phyloP scores from a whole-genome alignment of 1,140 invertebrate genomes.

The Lasioglossum albipes region DNA sequence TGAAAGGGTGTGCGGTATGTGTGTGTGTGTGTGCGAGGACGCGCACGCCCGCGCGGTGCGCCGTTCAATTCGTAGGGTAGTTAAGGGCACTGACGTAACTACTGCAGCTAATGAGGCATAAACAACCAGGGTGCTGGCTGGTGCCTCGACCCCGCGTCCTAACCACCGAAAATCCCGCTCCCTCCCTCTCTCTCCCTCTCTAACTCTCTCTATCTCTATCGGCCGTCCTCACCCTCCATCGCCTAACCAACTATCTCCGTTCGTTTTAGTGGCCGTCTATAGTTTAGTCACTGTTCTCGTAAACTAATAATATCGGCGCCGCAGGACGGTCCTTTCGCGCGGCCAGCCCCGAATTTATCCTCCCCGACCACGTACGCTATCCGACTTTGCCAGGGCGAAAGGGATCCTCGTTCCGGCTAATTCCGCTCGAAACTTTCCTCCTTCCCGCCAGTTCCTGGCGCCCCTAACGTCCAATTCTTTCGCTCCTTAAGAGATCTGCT shows the following conservation, averaged over 20 bases:
- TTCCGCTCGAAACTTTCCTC: constrained; percentile 26
- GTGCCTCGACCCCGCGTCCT: constrained; percentile 29
- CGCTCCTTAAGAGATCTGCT: no score
- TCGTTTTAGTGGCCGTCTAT: constrained; percentile 64
- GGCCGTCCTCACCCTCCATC: neutral
- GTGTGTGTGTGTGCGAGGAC: neutral
- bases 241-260: constrained; percentile 48
- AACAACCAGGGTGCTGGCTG: constrained; percentile 66
- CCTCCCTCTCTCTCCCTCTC: no score
- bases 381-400: constrained; percentile 3
- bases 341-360: constrained; percentile 65
- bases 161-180: constrained; percentile 50
- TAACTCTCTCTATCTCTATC: neutral
- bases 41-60: constrained; percentile 21
- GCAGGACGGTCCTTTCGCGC: constrained; percentile 62
- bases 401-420: constrained; percentile 28
- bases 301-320: constrained; percentile 70
- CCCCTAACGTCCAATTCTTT: no score
- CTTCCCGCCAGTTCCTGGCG: neutral
- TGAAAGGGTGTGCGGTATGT: constrained; percentile 18
- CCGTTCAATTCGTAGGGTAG: constrained; percentile 68
- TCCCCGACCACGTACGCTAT: constrained; percentile 25
- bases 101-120: constrained; percentile 72
- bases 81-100: constrained; percentile 72
- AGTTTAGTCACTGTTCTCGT: constrained; percentile 67